Evolutionary conservation across 2,888 invertebrate genomes (phyloP).

Genomic region (Heliconius erato): DNA sequence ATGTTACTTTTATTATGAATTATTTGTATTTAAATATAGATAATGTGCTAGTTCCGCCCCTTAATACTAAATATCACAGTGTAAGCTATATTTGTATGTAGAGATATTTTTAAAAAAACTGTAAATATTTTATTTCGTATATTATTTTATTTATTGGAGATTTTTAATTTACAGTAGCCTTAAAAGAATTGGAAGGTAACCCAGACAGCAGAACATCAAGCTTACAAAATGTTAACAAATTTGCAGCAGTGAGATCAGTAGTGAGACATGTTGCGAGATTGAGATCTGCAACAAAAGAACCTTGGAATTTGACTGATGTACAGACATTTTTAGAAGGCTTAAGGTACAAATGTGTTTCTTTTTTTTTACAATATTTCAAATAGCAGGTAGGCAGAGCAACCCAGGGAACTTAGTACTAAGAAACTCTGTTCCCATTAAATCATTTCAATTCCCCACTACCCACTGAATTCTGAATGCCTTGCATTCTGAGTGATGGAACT

Average conservation of each 20-base stretch:
- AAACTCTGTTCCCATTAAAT: not conserved
- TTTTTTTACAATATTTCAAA: not conserved
- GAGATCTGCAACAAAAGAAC: conserved; percentile 66
- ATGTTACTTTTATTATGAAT: too few relatives aligned
- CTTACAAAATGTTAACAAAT: conserved; percentile 76
- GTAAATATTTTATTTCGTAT: not conserved
- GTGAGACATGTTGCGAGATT: conserved; percentile 72
- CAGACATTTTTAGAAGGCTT: conserved; percentile 70
- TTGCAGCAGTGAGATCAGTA: conserved; percentile 73
- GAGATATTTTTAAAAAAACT: not conserved
- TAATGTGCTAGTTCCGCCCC: not conserved
- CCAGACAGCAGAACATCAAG: conserved; percentile 76
- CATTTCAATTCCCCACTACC: not conserved
- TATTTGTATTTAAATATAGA: too few relatives aligned
- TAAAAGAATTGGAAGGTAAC: conserved; percentile 79
- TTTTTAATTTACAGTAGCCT: conserved; percentile 64
- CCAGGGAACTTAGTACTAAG: not conserved
- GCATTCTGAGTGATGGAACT: not conserved
- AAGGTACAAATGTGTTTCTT: conserved; percentile 59
- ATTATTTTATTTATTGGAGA: not conserved
- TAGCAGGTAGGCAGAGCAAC: not conserved
- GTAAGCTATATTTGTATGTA: not conserved
- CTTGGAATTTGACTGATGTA: conserved; percentile 69
- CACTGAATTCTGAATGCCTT: not conserved
- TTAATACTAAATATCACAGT: not conserved